These are phyloP conservation scores for Gallinago nigripennis DNA, from an alignment of 2,797 vertebrate genomes.

Conservation along the genomic window DNA sequence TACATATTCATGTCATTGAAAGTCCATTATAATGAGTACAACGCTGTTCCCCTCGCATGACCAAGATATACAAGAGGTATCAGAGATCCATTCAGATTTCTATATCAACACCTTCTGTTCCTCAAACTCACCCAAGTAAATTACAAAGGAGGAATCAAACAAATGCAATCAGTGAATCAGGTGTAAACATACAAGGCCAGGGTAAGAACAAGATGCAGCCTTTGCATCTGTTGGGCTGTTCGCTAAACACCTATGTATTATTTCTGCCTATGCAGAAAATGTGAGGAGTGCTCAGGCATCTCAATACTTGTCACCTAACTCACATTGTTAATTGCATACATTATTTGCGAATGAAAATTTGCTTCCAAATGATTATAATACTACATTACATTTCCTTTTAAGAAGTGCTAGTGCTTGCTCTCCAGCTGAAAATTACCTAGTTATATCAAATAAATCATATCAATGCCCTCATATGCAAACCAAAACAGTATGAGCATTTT, in stretches of 20 bases:
- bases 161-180: rapidly evolving
- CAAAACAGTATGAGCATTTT: not conserved
- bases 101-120: not conserved
- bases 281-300: rapidly evolving
- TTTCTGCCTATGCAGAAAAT: not conserved
- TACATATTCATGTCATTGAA: not conserved
- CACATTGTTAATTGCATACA: rapidly evolving
- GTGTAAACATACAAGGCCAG: not conserved
- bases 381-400: not conserved
- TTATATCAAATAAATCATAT: not conserved
- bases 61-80: not conserved
- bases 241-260: not conserved
- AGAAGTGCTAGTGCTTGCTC: not conserved
- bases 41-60: rapidly evolving
- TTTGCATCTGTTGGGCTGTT: not conserved
- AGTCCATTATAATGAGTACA: not conserved
- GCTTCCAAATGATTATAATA: not conserved
- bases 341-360: not conserved
- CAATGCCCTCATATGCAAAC: not conserved
- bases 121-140: not conserved
- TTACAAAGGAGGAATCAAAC: not conserved
- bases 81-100: not conserved
- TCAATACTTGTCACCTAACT: not conserved
- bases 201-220: not conserved
- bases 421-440: not conserved